Evolutionary conservation across 2,113 vertebrate genomes (phyloP), one percentile per base, ranked within the genome.

Genomic region (Microcebus griseorufus): DNA sequence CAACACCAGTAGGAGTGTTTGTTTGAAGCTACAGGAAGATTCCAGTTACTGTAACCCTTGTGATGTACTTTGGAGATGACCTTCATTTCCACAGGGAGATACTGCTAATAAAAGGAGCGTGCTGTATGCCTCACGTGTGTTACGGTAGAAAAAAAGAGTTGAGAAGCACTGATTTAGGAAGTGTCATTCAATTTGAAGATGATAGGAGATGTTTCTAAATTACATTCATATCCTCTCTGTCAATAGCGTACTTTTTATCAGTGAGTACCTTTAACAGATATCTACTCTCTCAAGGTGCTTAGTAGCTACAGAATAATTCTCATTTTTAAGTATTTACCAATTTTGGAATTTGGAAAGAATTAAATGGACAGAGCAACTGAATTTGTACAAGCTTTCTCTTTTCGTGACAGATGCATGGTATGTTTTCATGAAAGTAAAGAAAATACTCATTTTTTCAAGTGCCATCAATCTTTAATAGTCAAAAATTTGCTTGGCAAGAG

Each of bases 401-500:
- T 89, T 69, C 14, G 20, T 91, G 27, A 82, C 67, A 96, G 80
- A 95, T 88, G 72, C 65, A 22, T 81, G 32, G 78, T 81, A 13
- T 92, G 18, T 95, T 94, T 96, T 82, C 55, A 83, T 86, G 78
- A 95, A 81, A 86, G 62, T 51, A 37, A 80, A 87, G 90, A 96
- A 93, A 80, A 67, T 89, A 75, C 0, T 96, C 89, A 76, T 70
- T 87, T 94, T 95, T 94, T 75, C 64, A 93, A 78, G 92, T 93
- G 76, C 72, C 58, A 90, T 96, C 92, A 73, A 23, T 96, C 92
- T 95, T 95, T 96, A 97, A 94, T 84, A 96, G 95, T 97, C 84
- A 94, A 64, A 96, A 95, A 87, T 78, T 86, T 18, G 69, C 67
- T 97, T 97, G 95, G 96, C 94, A 96, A 78, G 75, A 90, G 60